Percentiles rank a stretch among this genome's conserved stretches.
Evolutionary conservation across 1,140 invertebrate species (phyloP).

Genomic region (Trichonephila clavipes): DNA sequence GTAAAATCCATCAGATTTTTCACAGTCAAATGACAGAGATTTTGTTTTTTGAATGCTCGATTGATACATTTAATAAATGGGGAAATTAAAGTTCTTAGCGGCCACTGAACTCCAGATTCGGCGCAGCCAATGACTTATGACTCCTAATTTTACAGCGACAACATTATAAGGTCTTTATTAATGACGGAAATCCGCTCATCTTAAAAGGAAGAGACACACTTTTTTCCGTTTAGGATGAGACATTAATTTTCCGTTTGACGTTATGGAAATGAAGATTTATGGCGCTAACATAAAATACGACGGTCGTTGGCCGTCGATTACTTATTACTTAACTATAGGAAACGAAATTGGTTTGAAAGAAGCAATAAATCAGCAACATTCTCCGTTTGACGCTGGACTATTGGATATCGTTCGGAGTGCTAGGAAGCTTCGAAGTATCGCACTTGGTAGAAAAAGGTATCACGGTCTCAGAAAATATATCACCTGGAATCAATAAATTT

Average conservation of each 20-base stretch:
- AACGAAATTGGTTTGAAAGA: constrained; percentile 73
- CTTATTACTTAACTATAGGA: constrained; percentile 75
- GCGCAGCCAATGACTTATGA: constrained; percentile 69
- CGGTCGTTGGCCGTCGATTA: constrained; percentile 70
- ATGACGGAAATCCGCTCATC: constrained; percentile 70
- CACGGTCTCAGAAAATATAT: neutral
- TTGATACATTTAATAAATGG: constrained; percentile 47
- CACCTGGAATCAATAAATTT: constrained; percentile 27
- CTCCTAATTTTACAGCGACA: constrained; percentile 69
- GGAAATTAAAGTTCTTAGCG: neutral
- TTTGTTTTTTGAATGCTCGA: neutral
- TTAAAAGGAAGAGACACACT: constrained; percentile 55
- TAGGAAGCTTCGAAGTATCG: neutral
- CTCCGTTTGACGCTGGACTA: constrained; percentile 43
- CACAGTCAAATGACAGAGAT: neutral
- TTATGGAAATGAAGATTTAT: constrained; percentile 76
- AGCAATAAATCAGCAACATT: constrained; percentile 64
- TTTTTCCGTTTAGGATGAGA: constrained; percentile 51
- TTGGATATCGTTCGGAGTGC: constrained; percentile 49
- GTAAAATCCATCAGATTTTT: neutral
- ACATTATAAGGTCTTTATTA: constrained; percentile 73
- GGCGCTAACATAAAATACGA: constrained; percentile 65
- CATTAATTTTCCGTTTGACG: constrained; percentile 68
- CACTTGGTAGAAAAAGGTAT: constrained; percentile 2
- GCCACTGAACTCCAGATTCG: constrained; percentile 9